These are phyloP conservation scores for Hoplodrina ambigua DNA, from an alignment of 2,888 invertebrate genomes.

Conservation along the genomic window DNA sequence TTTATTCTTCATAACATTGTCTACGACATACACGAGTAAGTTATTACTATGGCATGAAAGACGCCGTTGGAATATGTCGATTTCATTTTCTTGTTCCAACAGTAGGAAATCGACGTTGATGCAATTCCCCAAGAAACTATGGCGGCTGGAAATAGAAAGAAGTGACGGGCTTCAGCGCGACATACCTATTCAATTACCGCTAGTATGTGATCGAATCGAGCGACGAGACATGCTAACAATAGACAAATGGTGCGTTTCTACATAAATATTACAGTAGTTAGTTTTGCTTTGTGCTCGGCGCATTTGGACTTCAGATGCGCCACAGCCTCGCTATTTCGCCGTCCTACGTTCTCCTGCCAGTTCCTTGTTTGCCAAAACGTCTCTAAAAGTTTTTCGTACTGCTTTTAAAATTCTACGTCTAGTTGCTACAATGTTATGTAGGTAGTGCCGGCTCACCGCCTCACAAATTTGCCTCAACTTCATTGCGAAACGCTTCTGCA, in stretches of 20 bases:
- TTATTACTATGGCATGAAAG: slow-evolving; percentile 11
- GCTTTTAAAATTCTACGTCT: slow-evolving; percentile 61
- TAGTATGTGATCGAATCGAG: slow-evolving; percentile 16
- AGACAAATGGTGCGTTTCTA: slow-evolving; percentile 42
- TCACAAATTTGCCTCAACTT: slow-evolving; percentile 61
- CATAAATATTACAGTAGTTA: slow-evolving; percentile 24
- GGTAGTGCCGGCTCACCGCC: slow-evolving; percentile 51
- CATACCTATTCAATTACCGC: slow-evolving; percentile 51
- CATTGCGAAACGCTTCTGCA: slow-evolving; percentile 44
- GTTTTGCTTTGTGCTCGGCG: slow-evolving; percentile 29
- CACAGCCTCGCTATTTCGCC: slow-evolving; percentile 36
- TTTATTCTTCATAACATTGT: slow-evolving; percentile 10
- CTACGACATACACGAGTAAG: not conserved
- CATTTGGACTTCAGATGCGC: slow-evolving; percentile 37
- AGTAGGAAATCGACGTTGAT: slow-evolving; percentile 22
- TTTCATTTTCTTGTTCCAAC: slow-evolving; percentile 27
- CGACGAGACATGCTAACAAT: slow-evolving; percentile 6
- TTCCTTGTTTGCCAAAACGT: slow-evolving; percentile 74
- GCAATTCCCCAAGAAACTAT: slow-evolving; percentile 44
- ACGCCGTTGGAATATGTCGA: slow-evolving; percentile 9
- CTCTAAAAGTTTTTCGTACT: slow-evolving; percentile 67
- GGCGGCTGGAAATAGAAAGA: slow-evolving; percentile 20
- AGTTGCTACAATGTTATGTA: slow-evolving; percentile 59
- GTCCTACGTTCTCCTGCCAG: slow-evolving; percentile 64
- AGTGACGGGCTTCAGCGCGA: slow-evolving; percentile 4